Conservation (phyloP, 2,888 invertebrate species). For the Nomada lathburiana region DNA sequence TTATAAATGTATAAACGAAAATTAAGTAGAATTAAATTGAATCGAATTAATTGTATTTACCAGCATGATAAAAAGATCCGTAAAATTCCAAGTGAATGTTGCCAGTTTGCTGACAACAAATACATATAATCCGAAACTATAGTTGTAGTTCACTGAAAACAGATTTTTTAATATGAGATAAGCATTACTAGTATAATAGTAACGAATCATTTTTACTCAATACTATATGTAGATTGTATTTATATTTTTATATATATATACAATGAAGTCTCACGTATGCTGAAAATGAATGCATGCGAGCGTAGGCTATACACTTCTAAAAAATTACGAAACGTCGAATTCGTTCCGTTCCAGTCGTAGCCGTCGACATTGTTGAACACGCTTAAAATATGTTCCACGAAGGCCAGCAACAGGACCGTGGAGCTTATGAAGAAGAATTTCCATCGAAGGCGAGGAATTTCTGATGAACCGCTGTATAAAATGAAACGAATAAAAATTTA, state of each 20-base stretch:
- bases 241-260: neutral
- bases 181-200: too few relatives aligned
- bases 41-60: constrained; percentile 84
- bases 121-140: constrained; percentile 76
- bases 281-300: constrained; percentile 80
- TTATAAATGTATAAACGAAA: too few relatives aligned
- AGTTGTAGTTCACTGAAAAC: constrained; percentile 75
- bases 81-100: constrained; percentile 90
- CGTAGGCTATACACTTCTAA: constrained; percentile 74
- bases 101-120: constrained; percentile 86
- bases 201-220: too few relatives aligned
- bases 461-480: constrained; percentile 71
- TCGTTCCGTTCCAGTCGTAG: constrained; percentile 63
- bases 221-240: too few relatives aligned
- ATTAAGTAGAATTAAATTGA: too few relatives aligned
- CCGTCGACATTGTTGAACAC: constrained; percentile 71
- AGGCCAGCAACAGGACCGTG: constrained; percentile 73
- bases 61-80: constrained; percentile 90
- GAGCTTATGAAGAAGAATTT: constrained; percentile 75
- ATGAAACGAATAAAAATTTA: neutral
- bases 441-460: constrained; percentile 75
- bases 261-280: constrained; percentile 68
- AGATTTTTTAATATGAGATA: too few relatives aligned
- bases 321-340: constrained; percentile 72
- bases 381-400: constrained; percentile 80